Base-by-base conservation (phyloP, 2,888 invertebrate genomes). In the Drosophila lacicola region DNA sequence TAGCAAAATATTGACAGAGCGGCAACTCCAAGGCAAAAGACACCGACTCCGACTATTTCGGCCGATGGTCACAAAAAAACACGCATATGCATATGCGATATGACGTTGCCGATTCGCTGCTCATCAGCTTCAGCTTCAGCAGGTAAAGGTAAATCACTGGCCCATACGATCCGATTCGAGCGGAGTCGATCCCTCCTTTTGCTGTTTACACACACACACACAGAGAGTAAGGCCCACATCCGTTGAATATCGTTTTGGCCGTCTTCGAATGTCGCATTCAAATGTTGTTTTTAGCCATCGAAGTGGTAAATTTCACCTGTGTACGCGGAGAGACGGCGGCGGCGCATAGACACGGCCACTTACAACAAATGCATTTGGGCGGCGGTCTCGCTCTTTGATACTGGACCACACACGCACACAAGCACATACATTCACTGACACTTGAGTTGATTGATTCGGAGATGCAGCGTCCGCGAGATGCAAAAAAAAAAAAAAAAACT, bases 301-400 rank as follows among this genome's bases (percentile, higher is more conserved):
- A 84, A 88, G 89, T 86, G 85, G 89, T 83, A 88, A 86, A 88
- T 86, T 86, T 86, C 85, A 86, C 85, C 85, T 86, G 85, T 86
- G 82, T 80, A 75, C 63, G 88, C 80, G 73, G 73, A 81, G 78
- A 39, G 65, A 51, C 49, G 56, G 25, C 37, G 66, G 39, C 57
- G 42, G 37, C 11, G 46, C 69, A 85, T 70, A 88, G 83, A 84
- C 80, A 85, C 88, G 80, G 83, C 83, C 83, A 84, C 88, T 84
- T 84, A 84, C 87, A 88, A 86, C 55, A 71, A 83, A 86, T 84
- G 85, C 89, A 86, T 84, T 84, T 84, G 80, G 64, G 50, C 63
- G 86, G 75, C 87, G 84, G 84, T 60, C 71, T 55, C 56, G 70
- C 84, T 74, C 85, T 85, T 85, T 85, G 85, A 85, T 85, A 80